phyloP scores from a whole-genome alignment of 2,113 vertebrate species.

The Mastomys natalensis region DNA sequence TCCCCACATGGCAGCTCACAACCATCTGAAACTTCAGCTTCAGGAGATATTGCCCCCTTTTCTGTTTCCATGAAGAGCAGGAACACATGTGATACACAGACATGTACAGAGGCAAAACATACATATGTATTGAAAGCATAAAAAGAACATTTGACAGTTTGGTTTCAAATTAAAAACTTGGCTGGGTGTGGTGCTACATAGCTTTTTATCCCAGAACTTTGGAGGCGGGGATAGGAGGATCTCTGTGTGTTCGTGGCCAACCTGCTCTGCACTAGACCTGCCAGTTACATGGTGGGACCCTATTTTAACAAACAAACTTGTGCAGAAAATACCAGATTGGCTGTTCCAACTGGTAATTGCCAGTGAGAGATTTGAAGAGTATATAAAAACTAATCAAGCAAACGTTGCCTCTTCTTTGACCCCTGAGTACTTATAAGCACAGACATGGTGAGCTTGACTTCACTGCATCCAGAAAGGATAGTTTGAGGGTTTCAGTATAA shows the following conservation, averaged over 20 bases:
- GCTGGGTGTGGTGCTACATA: background rate
- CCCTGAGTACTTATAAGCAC: background rate
- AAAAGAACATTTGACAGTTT: background rate
- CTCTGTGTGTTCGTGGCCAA: background rate
- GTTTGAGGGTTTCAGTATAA: constrained; percentile 15
- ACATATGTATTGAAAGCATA: background rate
- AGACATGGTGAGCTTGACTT: background rate
- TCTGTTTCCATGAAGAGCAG: background rate
- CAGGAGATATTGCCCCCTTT: background rate
- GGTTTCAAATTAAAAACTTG: background rate
- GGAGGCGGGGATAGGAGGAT: background rate
- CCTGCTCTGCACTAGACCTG: background rate
- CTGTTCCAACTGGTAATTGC: background rate
- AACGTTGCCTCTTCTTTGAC: background rate
- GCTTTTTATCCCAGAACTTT: background rate
- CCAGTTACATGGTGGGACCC: background rate
- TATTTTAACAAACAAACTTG: background rate
- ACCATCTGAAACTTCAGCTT: background rate
- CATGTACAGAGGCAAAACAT: background rate
- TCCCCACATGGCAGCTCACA: background rate
- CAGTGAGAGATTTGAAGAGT: too few relatives aligned
- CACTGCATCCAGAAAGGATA: background rate
- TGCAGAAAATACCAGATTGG: background rate
- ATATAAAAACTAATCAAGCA: background rate
- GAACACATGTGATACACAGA: background rate